Conservation (phyloP, 2,797 vertebrate genomes). For the Buceros bicornis region DNA sequence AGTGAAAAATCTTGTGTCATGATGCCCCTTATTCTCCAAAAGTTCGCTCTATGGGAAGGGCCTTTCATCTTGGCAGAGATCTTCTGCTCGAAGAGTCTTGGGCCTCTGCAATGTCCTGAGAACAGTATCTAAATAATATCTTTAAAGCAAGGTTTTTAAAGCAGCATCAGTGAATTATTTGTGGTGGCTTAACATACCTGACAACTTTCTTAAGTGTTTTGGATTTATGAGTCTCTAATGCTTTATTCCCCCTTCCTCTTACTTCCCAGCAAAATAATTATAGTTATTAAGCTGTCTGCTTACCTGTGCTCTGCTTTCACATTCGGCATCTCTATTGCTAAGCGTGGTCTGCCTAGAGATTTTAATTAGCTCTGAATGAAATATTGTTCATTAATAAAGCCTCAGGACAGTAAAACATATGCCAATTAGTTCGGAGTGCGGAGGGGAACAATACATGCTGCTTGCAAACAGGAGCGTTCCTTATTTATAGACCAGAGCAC, state of each 20-base stretch:
- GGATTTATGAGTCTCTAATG: background rate
- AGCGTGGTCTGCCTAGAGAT: constrained; percentile 56
- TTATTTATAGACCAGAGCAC: constrained; percentile 39
- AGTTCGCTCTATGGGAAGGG: background rate
- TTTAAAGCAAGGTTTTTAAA: background rate
- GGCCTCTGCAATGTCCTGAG: background rate
- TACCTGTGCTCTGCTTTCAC: constrained; percentile 59
- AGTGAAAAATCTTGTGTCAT: rapidly evolving
- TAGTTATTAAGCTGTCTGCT: constrained; percentile 62
- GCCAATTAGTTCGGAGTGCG: constrained; percentile 27
- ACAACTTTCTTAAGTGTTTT: background rate
- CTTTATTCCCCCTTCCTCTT: background rate
- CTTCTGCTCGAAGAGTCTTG: background rate
- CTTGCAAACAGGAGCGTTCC: constrained; percentile 36
- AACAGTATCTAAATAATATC: background rate
- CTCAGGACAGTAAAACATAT: constrained; percentile 64
- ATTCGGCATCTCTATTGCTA: constrained; percentile 60
- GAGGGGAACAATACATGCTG: background rate
- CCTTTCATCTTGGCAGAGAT: background rate
- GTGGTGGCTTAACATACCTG: background rate
- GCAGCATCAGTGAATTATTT: background rate
- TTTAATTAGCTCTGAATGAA: constrained; percentile 77
- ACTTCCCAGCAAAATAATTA: constrained; percentile 51
- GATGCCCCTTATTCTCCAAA: background rate
- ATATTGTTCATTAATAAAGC: constrained; percentile 77